These are phyloP conservation scores for Trichomycterus rosablanca DNA, from an alignment of 2,113 vertebrate genomes.

Conservation along the genomic window DNA sequence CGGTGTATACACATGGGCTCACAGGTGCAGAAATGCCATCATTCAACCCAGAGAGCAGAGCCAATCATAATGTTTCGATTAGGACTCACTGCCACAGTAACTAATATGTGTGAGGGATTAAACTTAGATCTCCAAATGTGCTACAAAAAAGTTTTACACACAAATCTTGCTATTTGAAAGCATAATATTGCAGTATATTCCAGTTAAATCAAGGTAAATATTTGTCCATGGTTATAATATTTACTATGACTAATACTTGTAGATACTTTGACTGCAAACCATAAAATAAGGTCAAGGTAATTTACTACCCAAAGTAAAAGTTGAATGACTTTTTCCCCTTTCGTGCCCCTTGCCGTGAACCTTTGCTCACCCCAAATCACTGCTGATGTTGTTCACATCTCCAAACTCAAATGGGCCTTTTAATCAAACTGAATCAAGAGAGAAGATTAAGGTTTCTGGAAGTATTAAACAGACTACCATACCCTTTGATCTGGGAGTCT, in stretches of 20 bases:
- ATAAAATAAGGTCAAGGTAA: slow-evolving; percentile 40
- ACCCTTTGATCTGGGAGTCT: slow-evolving; percentile 10
- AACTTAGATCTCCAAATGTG: too few relatives aligned
- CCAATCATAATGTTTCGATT: too few relatives aligned
- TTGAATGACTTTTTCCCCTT: slow-evolving; percentile 13
- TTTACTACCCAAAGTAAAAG: slow-evolving; percentile 33
- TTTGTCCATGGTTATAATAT: slow-evolving; percentile 9
- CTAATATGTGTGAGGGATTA: too few relatives aligned
- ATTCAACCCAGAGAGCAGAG: too few relatives aligned
- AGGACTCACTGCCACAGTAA: too few relatives aligned
- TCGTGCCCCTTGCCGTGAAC: slow-evolving; percentile 30
- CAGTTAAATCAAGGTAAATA: not conserved
- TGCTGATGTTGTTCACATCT: slow-evolving; percentile 25
- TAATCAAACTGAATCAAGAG: slow-evolving; percentile 24
- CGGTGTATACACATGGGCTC: too few relatives aligned
- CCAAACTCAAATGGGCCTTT: not conserved
- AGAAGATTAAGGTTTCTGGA: slow-evolving; percentile 1
- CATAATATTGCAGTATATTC: too few relatives aligned
- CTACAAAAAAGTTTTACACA: not conserved
- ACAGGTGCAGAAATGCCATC: too few relatives aligned
- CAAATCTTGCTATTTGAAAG: not conserved
- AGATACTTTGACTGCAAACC: slow-evolving; percentile 39
- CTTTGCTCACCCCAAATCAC: slow-evolving; percentile 11
- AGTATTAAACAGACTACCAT: not conserved
- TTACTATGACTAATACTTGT: slow-evolving; percentile 9